Conservation (phyloP, 2,113 vertebrate species). For the Embiotoca jacksoni region DNA sequence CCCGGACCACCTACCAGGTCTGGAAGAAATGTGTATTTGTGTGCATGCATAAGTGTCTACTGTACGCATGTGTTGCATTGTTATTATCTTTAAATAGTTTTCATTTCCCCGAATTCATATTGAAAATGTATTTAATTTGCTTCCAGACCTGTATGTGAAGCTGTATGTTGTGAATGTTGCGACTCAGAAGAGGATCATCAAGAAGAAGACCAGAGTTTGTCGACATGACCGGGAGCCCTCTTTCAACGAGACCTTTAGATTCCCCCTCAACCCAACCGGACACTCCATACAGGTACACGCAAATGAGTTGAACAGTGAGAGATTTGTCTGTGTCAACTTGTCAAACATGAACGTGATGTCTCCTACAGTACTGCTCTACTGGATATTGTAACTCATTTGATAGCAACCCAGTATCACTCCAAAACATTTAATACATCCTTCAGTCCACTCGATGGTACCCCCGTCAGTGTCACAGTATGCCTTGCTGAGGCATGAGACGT, state of each 20-base stretch:
- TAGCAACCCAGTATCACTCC: no score
- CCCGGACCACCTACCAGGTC: constrained; percentile 98
- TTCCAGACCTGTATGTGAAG: constrained; percentile 96
- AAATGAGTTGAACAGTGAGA: no score
- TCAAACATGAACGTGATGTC: no score
- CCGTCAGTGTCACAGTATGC: no score
- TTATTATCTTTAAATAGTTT: background rate
- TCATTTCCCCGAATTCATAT: background rate
- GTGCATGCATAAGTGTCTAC: background rate
- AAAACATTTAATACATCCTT: no score
- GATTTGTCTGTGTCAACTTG: no score
- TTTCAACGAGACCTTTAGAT: constrained; percentile 98
- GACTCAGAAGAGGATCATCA: constrained; percentile 97
- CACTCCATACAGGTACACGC: constrained; percentile 94
- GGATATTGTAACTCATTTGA: no score
- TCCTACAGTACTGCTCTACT: no score
- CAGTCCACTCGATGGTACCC: no score
- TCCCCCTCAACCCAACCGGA: constrained; percentile 94
- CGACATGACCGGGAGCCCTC: constrained; percentile 97
- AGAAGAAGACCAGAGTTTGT: constrained; percentile 99
- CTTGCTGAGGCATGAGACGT: no score
- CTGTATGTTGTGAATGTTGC: constrained; percentile 96
- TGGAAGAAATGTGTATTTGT: constrained; percentile 5
- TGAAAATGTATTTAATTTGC: background rate
- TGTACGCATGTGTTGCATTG: background rate